Evolutionary conservation across 2,888 invertebrate genomes (phyloP).

Genomic region (Lasioglossum malachurum): DNA sequence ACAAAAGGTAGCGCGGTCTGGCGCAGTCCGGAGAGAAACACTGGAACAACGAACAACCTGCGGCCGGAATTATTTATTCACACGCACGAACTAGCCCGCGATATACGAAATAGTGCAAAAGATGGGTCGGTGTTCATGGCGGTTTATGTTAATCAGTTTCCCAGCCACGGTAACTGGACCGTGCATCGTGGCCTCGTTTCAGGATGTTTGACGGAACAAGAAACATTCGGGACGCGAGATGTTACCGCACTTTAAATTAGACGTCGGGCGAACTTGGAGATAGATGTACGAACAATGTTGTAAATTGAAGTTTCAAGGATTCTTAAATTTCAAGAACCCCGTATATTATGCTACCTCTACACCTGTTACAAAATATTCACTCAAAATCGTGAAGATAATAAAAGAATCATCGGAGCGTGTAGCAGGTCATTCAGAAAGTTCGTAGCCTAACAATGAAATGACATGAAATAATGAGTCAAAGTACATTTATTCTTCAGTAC

Average conservation of each 20-base stretch:
- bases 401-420: background rate
- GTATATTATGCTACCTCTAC: background rate
- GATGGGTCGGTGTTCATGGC: slow-evolving; percentile 2
- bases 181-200: slow-evolving; percentile 31
- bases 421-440: no score
- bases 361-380: background rate
- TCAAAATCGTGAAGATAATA: background rate
- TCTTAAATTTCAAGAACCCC: background rate
- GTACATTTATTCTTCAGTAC: no score
- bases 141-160: slow-evolving; percentile 50
- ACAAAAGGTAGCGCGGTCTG: background rate
- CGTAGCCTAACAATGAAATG: no score
- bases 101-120: slow-evolving; percentile 33
- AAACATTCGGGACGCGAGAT: slow-evolving; percentile 16
- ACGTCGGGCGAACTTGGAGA: background rate
- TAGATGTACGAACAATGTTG: background rate
- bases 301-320: background rate
- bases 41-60: background rate
- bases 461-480: no score
- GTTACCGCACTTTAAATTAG: slow-evolving; percentile 14
- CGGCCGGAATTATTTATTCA: slow-evolving; percentile 32
- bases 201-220: slow-evolving; percentile 21
- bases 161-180: slow-evolving; percentile 39
- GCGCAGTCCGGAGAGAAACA: background rate
- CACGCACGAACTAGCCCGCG: slow-evolving; percentile 12